phyloP scores from a whole-genome alignment of 1,140 invertebrate genomes.

The Heliconius congener region DNA sequence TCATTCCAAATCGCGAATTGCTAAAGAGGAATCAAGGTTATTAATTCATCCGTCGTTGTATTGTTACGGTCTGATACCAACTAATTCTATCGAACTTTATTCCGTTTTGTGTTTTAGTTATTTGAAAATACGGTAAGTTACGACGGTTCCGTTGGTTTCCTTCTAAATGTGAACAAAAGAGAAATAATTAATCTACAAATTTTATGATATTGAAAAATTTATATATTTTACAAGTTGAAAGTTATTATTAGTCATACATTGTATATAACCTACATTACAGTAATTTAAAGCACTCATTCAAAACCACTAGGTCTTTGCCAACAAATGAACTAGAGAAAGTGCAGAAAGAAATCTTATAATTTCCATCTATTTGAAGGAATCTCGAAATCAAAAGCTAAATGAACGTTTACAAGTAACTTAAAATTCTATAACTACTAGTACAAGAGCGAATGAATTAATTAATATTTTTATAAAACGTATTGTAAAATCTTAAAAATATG shows the following conservation, averaged over 20 bases:
- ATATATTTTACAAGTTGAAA: neutral
- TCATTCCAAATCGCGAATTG: constrained; percentile 15
- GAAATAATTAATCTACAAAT: no score
- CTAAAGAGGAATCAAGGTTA: constrained; percentile 62
- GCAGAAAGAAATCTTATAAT: constrained; percentile 1
- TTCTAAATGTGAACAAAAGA: no score
- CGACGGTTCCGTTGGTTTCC: no score
- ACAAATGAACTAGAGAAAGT: neutral
- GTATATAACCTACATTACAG: no score
- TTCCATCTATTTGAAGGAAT: neutral
- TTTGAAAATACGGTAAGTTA: constrained; percentile 18
- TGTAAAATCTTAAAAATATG: no score
- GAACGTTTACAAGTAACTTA: neutral
- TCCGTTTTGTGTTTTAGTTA: constrained; percentile 45
- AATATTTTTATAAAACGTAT: neutral
- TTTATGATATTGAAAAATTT: neutral
- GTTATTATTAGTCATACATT: no score
- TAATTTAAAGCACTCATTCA: no score
- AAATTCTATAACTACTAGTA: neutral
- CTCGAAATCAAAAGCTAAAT: neutral
- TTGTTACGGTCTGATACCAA: constrained; percentile 59
- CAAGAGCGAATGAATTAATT: neutral
- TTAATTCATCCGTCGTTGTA: constrained; percentile 67
- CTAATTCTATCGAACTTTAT: constrained; percentile 51
- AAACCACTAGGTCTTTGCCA: neutral